Evolutionary conservation across 1,140 invertebrate species (phyloP), one percentile per base, ranked within the genome.

Genomic region (Paracyclopina nana): DNA sequence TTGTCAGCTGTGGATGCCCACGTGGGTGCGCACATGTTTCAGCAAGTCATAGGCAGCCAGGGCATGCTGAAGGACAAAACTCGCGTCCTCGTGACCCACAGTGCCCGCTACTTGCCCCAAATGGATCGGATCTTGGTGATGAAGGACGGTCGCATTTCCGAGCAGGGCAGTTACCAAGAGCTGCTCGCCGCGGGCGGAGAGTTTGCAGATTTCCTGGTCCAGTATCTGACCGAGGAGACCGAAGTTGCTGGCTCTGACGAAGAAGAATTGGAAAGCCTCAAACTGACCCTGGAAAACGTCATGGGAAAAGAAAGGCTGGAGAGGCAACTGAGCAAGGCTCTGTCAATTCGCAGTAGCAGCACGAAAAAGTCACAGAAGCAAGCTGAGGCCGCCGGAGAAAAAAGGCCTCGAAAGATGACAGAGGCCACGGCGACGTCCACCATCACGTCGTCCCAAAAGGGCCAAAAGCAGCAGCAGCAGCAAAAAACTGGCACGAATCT

Each of bases 41-140:
- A 61, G 25, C 52, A 60, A 30, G 62, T 58, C 45, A 59, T 64
- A 31, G 25, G 45, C 9, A 26, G 14, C 22, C 53, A 57, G 45
- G 61, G 60, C 30, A 55, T 56, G 20, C 65, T 87, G 26, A 70
- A 68, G 18, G 66, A 76, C 48, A 82, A 80, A 61, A 80, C 79
- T 0, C 67, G 77, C n/a, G 71, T 88, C 29, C 70, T 88, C 5
- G 78, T 83, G 16, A 88, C 84, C 1, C 82, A 88, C 66, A 83
- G 87, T 58, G 64, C 87, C 64, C 66, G 58, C 61, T 65, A 55
- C 22, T 55, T 73, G 12, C 58, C 62, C 38, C 56, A 63, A 52
- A 71, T 69, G 55, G 67, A 72, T 56, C 56, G 62, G 22, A 63
- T 74, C 26, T 58, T 70, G 43, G 60, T 68, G 22, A 63, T 73